These are phyloP conservation scores for Muricea muricata DNA, from an alignment of 92 coral and sea anemone genomes.

Conservation along the genomic window DNA sequence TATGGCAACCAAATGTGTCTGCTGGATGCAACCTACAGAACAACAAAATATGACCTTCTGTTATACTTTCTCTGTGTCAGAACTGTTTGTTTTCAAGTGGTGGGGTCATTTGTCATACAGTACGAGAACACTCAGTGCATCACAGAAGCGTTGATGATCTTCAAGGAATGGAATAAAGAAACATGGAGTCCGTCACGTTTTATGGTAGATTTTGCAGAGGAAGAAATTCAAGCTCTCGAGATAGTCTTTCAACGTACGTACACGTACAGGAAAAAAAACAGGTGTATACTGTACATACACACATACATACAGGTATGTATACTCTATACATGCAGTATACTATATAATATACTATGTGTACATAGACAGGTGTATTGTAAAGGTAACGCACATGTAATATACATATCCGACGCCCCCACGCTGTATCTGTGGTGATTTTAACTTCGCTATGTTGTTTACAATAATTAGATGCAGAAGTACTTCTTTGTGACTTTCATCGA, in stretches of 20 bases:
- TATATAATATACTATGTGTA: no score
- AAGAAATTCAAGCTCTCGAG: conserved; percentile 64
- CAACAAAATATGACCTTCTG: conserved; percentile 66
- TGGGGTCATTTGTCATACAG: conserved; percentile 72
- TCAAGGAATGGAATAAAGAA: conserved; percentile 57
- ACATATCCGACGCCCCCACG: background rate
- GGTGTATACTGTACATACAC: background rate
- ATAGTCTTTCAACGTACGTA: conserved; percentile 59
- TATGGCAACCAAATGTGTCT: conserved; percentile 71
- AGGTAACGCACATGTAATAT: background rate
- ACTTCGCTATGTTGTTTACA: background rate
- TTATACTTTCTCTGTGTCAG: conserved; percentile 66
- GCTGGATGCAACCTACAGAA: conserved; percentile 73
- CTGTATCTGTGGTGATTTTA: no score
- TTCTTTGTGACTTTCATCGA: conserved; percentile 17
- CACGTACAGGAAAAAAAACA: background rate
- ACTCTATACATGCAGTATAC: background rate
- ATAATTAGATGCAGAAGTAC: background rate
- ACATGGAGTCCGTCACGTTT: conserved; percentile 60
- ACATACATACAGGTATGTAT: background rate
- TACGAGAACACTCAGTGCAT: conserved; percentile 61
- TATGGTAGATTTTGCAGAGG: conserved; percentile 71
- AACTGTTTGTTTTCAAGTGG: conserved; percentile 68
- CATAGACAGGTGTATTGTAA: background rate
- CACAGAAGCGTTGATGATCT: conserved; percentile 60